Conservation (phyloP, 2,797 vertebrate species). For the Falco berigora region DNA sequence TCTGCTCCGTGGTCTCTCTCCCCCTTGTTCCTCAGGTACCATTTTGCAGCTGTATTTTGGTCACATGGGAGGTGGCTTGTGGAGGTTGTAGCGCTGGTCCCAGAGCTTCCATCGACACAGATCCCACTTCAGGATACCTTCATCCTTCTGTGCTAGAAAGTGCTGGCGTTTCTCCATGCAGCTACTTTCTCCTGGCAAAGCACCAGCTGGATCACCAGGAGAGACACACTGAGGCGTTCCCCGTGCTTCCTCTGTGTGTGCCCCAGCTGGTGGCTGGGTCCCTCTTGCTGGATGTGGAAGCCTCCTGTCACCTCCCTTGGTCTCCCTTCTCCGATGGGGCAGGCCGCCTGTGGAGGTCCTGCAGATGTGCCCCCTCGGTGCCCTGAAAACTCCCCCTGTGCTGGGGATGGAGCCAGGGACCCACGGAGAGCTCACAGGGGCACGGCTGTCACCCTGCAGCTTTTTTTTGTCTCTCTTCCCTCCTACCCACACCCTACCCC, state of each 20-base stretch:
- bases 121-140: neutral
- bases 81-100: neutral
- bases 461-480: neutral
- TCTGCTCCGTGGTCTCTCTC: neutral
- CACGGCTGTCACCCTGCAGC: neutral
- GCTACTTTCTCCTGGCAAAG: neutral
- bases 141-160: neutral
- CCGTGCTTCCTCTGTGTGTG: neutral
- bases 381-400: accelerated
- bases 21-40: neutral
- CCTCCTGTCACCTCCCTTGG: neutral
- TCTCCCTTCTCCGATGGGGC: accelerated
- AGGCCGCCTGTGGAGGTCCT: neutral
- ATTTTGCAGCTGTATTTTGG: accelerated
- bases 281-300: neutral
- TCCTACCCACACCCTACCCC: neutral
- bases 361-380: accelerated
- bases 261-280: neutral
- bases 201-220: neutral
- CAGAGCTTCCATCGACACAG: neutral
- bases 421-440: accelerated
- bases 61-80: neutral
- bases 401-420: neutral
- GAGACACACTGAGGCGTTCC: neutral
- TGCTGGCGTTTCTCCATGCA: neutral